Evolutionary conservation across 2,113 vertebrate genomes (phyloP).

Genomic region (Entelurus aequoreus): DNA sequence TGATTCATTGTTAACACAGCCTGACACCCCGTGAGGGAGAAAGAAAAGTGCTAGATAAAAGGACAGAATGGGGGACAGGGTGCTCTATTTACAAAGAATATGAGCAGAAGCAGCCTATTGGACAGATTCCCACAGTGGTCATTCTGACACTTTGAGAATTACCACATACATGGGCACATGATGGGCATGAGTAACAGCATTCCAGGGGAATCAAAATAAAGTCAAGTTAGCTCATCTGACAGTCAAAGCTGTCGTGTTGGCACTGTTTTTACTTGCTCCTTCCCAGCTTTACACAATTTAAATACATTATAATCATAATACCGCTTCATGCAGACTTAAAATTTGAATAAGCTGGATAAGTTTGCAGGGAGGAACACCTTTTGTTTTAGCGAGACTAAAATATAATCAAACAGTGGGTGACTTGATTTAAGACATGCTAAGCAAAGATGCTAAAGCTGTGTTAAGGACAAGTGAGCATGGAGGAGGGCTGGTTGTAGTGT

Average conservation of each 20-base stretch:
- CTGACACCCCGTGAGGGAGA: constrained; percentile 72
- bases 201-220: constrained; percentile 52
- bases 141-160: constrained; percentile 43
- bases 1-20: constrained; percentile 80
- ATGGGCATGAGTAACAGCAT: constrained; percentile 50
- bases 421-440: background rate
- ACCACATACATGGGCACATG: constrained; percentile 31
- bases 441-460: background rate
- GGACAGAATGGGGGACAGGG: constrained; percentile 64
- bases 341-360: background rate
- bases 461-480: background rate
- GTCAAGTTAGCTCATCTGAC: constrained; percentile 37
- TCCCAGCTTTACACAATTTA: constrained; percentile 5
- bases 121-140: constrained; percentile 71
- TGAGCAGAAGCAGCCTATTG: constrained; percentile 66
- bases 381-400: background rate
- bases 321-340: background rate
- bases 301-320: constrained; percentile 10
- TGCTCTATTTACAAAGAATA: constrained; percentile 68
- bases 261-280: background rate
- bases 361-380: background rate
- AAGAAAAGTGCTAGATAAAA: constrained; percentile 71
- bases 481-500: background rate
- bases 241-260: background rate
- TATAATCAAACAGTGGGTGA: background rate